Evolutionary conservation across 2,888 invertebrate species (phyloP).

Genomic region (Prosopocoilus inquinatus): DNA sequence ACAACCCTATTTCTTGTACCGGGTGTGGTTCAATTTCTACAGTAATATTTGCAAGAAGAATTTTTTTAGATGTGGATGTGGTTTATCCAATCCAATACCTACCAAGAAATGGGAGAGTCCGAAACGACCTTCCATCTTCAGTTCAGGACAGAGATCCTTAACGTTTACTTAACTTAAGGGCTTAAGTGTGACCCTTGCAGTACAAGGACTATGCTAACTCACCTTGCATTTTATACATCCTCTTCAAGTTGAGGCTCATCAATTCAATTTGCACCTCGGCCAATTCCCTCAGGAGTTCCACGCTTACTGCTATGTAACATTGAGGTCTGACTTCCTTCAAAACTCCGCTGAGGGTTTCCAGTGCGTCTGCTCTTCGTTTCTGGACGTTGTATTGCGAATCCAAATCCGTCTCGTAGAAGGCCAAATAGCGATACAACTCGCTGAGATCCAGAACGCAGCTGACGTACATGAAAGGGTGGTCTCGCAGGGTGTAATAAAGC

Average conservation of each 20-base stretch:
- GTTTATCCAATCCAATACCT: too few relatives aligned
- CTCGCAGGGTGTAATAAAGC: conserved; percentile 58
- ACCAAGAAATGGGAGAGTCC: too few relatives aligned
- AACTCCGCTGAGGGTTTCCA: conserved; percentile 58
- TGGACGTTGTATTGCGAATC: conserved; percentile 61
- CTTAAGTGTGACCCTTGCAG: too few relatives aligned
- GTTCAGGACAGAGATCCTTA: too few relatives aligned
- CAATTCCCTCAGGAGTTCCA: conserved; percentile 54
- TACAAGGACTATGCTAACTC: neutral
- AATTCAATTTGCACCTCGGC: conserved; percentile 63
- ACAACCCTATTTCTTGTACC: too few relatives aligned
- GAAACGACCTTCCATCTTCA: too few relatives aligned
- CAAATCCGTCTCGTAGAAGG: conserved; percentile 70
- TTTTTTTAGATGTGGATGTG: too few relatives aligned
- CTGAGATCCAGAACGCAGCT: conserved; percentile 61
- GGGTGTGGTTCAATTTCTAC: too few relatives aligned
- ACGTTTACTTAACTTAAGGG: too few relatives aligned
- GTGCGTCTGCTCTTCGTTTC: conserved; percentile 58
- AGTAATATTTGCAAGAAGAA: too few relatives aligned
- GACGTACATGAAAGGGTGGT: conserved; percentile 59
- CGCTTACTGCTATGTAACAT: conserved; percentile 52
- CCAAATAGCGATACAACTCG: conserved; percentile 64
- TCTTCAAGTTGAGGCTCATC: conserved; percentile 61
- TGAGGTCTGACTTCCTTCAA: conserved; percentile 58
- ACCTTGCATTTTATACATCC: conserved; percentile 47